Base-by-base conservation (phyloP, 2,797 vertebrate species). In the Coregonus ussuriensis region DNA sequence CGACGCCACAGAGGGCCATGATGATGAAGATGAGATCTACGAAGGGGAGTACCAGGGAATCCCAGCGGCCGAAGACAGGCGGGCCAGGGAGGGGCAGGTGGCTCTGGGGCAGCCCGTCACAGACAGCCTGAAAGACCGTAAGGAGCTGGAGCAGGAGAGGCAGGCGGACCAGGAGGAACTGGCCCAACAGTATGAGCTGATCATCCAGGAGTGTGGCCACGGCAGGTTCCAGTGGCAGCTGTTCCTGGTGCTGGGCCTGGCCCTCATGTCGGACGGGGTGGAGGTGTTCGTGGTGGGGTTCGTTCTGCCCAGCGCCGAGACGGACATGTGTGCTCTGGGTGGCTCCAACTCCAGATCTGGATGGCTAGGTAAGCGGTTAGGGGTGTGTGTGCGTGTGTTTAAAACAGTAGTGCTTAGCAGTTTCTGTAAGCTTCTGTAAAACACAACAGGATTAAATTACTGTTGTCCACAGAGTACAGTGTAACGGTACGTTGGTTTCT, bases 261-360 rank as follows among this genome's bases (percentile, higher is more conserved):
- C 97, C 0, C 95, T 99, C 74, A 99, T 99, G 97, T 97, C 97
- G 0, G 97, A 99, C 0, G 97, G 97, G 0, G 96, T 99, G 75
- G 97, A 98, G 87, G 97, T 99, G 86, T 99, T 98, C 29, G 96
- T 99, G 13, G 97, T 99, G 79, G 97, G 97, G 88, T 99, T 99
- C n/a, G 97, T 99, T 81, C 84, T 99, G 71, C 97, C 97, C 77
- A 99, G 97, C 14, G 97, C 97, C 1, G 97, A 99, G 92, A 98
- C 97, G 13, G 97, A 98, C 87, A 96, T 98, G 91, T 98, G 97
- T 75, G 95, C 80, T 95, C 96, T 0, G 97, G 97, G 82, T 99
- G 97, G 97, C 93, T 99, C 56, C n/a, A 62, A n/a, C 56, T 62
- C 56, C 56, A 62, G 56, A 21, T 62, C 56, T n/a, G 97, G 97